Evolutionary conservation across 2,113 vertebrate genomes (phyloP).

Genomic region (Gambusia affinis): DNA sequence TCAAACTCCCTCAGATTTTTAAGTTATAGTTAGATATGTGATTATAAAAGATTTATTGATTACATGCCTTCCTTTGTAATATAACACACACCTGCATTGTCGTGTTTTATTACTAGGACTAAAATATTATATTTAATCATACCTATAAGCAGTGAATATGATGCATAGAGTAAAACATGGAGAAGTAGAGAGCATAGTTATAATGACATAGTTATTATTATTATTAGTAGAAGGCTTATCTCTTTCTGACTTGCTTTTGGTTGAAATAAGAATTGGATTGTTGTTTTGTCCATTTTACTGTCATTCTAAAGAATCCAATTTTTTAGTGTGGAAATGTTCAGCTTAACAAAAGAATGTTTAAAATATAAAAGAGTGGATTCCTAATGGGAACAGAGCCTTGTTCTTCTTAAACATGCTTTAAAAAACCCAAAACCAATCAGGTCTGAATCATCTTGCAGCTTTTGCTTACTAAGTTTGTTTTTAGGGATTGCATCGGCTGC

Average conservation of each 20-base stretch:
- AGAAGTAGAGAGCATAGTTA: neutral
- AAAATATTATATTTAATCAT: neutral
- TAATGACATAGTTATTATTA: too few species aligned
- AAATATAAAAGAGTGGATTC: neutral
- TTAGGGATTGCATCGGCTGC: neutral
- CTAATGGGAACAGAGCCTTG: neutral
- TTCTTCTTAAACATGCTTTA: neutral
- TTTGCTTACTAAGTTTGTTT: neutral
- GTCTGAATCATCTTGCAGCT: neutral
- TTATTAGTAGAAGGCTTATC: neutral
- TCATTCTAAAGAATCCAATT: conserved; percentile 41
- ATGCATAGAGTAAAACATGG: too few species aligned
- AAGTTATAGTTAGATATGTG: neutral
- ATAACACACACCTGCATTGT: neutral
- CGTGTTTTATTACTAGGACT: neutral
- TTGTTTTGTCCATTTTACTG: neutral
- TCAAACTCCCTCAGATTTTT: neutral
- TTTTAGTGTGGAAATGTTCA: neutral
- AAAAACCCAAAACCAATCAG: neutral
- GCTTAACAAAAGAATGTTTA: neutral
- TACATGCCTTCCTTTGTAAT: neutral
- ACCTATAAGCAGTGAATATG: too few species aligned
- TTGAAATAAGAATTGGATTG: neutral
- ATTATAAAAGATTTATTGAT: neutral
- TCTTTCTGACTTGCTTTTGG: conserved; percentile 1